phyloP scores from a whole-genome alignment of 2,113 vertebrate species.

The Dasyornis broadbenti region DNA sequence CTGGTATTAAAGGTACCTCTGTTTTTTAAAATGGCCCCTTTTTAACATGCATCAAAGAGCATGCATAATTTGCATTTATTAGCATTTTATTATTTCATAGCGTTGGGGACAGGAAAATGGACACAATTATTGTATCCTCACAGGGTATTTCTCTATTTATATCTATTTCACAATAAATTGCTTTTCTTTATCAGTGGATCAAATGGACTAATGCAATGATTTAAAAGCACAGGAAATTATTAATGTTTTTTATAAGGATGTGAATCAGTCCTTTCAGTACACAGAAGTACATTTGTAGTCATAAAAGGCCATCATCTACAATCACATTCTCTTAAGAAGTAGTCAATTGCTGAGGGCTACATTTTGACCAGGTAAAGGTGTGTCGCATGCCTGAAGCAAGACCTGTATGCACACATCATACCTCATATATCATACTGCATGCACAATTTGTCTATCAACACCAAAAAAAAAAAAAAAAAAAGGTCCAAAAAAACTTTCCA shows the following conservation, averaged over 20 bases:
- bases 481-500: neutral
- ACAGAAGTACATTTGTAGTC: conserved; percentile 35
- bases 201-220: neutral
- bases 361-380: neutral
- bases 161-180: conserved; percentile 68
- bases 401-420: neutral
- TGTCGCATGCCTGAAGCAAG: neutral
- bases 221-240: conserved; percentile 60
- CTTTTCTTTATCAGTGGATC: conserved; percentile 59
- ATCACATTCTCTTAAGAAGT: neutral
- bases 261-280: conserved; percentile 7
- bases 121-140: conserved; percentile 75
- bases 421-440: neutral
- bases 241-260: conserved; percentile 37
- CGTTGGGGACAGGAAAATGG: conserved; percentile 66
- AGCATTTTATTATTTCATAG: conserved; percentile 79
- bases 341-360: neutral
- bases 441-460: neutral
- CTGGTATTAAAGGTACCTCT: conserved; percentile 48
- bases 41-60: conserved; percentile 76
- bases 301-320: conserved; percentile 7
- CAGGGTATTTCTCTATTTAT: conserved; percentile 71
- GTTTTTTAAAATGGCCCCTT: conserved; percentile 62
- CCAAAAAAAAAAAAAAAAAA: neutral
- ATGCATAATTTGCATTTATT: conserved; percentile 83